Conservation (phyloP, 2,888 invertebrate species). For the Hybos culiciformis region DNA sequence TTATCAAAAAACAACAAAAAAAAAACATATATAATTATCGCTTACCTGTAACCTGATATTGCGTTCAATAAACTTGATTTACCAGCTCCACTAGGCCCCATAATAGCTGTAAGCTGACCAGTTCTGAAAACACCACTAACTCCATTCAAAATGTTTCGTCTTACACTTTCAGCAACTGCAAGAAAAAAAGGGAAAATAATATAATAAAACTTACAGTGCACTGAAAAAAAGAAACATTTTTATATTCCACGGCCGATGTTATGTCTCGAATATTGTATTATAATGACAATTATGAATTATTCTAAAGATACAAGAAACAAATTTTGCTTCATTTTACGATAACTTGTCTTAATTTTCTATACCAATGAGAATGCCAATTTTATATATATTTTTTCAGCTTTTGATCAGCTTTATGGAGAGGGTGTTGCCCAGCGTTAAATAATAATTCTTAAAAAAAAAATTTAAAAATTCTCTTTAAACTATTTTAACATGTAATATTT, state of each 20-base stretch:
- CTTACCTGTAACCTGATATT: slow-evolving; percentile 59
- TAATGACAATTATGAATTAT: slow-evolving; percentile 14
- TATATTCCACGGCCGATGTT: slow-evolving; percentile 5
- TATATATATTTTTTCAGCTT: too few relatives aligned
- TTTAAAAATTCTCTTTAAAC: too few relatives aligned
- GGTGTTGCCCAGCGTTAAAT: too few relatives aligned
- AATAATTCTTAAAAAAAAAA: too few relatives aligned
- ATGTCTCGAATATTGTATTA: too few relatives aligned
- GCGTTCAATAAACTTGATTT: slow-evolving; percentile 66
- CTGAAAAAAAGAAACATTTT: slow-evolving; percentile 9
- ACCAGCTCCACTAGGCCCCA: slow-evolving; percentile 59
- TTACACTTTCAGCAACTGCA: slow-evolving; percentile 37
- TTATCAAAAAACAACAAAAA: too few relatives aligned
- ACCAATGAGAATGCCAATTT: too few relatives aligned
- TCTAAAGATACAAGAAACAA: slow-evolving; percentile 4
- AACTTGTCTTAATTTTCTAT: too few relatives aligned
- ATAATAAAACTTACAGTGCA: slow-evolving; percentile 19
- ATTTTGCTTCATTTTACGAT: too few relatives aligned
- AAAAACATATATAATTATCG: background rate
- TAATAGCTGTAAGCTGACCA: slow-evolving; percentile 51
- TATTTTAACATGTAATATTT: too few relatives aligned
- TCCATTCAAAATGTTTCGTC: slow-evolving; percentile 43
- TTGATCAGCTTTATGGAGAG: too few relatives aligned
- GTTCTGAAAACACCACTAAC: slow-evolving; percentile 49
- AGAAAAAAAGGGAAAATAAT: slow-evolving; percentile 27